Percentiles rank a stretch among this genome's conserved stretches.
phyloP scores from a whole-genome alignment of 2,888 invertebrate genomes.

The Cheilosia variabilis region DNA sequence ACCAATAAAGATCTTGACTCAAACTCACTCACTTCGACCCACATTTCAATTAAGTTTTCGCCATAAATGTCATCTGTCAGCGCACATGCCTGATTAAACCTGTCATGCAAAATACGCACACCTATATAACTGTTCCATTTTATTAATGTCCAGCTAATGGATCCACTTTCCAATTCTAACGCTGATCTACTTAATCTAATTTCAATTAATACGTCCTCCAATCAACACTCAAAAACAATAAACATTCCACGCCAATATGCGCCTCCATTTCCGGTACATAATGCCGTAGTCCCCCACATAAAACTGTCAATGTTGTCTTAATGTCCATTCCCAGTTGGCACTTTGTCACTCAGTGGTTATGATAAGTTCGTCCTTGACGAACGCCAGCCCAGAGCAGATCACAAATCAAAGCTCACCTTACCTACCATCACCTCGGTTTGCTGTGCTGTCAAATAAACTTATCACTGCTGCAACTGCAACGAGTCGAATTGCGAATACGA shows the following conservation, averaged over 20 bases:
- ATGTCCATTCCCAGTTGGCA: conserved; percentile 45
- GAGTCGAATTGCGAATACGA: conserved; percentile 49
- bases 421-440: conserved; percentile 41
- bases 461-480: conserved; percentile 24
- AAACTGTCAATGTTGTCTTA: conserved; percentile 58
- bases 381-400: conserved; percentile 40
- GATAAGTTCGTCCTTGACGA: conserved; percentile 69
- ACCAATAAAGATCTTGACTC: no score
- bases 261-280: conserved; percentile 63
- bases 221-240: conserved; percentile 21
- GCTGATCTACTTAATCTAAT: neutral
- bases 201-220: neutral
- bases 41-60: no score
- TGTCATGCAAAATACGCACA: neutral
- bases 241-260: conserved; percentile 32
- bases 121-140: neutral
- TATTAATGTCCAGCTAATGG: neutral
- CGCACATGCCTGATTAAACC: neutral
- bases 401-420: conserved; percentile 64
- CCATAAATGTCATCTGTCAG: no score
- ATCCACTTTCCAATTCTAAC: neutral
- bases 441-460: conserved; percentile 49
- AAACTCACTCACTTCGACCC: no score
- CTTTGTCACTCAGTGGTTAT: conserved; percentile 69
- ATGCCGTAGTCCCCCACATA: conserved; percentile 46